Base-by-base conservation (phyloP, 1,140 invertebrate genomes). In the Manduca sexta region DNA sequence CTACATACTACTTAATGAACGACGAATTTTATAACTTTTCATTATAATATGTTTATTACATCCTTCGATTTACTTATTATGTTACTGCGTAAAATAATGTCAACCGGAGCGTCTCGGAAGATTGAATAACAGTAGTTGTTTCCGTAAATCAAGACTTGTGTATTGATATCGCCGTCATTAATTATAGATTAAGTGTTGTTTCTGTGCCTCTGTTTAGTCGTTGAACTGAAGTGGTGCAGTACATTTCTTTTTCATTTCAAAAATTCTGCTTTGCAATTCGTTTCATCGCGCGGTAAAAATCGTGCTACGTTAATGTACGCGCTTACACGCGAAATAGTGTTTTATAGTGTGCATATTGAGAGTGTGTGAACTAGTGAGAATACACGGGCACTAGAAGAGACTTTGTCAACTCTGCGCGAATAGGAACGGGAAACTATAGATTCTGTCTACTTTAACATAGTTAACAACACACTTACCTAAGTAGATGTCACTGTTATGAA, bases 401-500 rank as follows among this genome's bases (percentile, higher is more conserved):
- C 21, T 26, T 26, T 26, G 41, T 41, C 41, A 41, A 42, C 3
- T 44, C 48, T 41, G 48, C 41, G 49, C 41, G 49, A 51, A 31
- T 42, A 42, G 49, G 49, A 51, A 42, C 44, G 41, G 34, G 49
- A 42, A 40, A 51, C 49, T 41, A 21, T 51, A 51, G 41, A 51
- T 43, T 41, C 49, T 34, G 38, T 45, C 49, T 53, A 41, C 39
- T 56, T 49, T 51, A 64, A 53, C 45, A 43, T 50, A 39, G 55
- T 63, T 55, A 55, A 26, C 21, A 26, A 26, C 21, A 0, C 21
- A 5, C 21, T 26, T 62, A 57, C 52, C 51, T 60, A 48, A 55
- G 37, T 60, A 60, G 54, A 66, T 66, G 31, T 49, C 34, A 56
- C 56, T 50, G 49, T 52, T 21, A 17, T 35, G 15, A 59, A 52